Conservation (phyloP, 2,113 vertebrate species). For the Geococcyx californianus region DNA sequence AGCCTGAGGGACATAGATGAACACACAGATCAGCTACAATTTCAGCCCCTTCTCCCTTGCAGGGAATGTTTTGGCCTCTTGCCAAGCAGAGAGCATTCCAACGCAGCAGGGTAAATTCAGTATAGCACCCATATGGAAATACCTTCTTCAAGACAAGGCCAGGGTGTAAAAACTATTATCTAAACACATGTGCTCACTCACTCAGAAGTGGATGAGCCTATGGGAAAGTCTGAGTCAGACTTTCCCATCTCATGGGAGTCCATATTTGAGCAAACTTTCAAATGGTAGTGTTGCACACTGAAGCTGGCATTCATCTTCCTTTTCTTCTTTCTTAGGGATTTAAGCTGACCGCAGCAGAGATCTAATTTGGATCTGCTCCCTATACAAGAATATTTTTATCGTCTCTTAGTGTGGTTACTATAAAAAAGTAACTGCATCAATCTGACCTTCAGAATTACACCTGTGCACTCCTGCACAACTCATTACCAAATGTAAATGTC, state of each 20-base stretch:
- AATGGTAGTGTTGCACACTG: background rate
- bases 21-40: slow-evolving; percentile 68
- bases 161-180: background rate
- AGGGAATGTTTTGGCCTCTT: slow-evolving; percentile 45
- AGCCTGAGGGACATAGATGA: slow-evolving; percentile 63
- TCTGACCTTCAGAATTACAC: background rate
- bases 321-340: background rate
- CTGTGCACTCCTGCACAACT: background rate
- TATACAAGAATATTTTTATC: background rate
- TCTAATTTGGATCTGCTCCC: background rate
- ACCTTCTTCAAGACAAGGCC: background rate
- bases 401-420: background rate
- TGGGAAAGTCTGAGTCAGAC: background rate
- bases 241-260: background rate
- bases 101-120: background rate
- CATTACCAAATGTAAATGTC: background rate
- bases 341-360: background rate
- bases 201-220: background rate
- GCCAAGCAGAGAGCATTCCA: slow-evolving; percentile 15
- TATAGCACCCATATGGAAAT: slow-evolving; percentile 16
- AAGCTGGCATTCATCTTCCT: background rate
- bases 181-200: background rate
- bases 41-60: slow-evolving; percentile 68
- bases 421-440: background rate
- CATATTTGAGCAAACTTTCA: background rate